Evolutionary conservation across 2,797 vertebrate species (phyloP), one percentile per base, ranked within the genome.

Genomic region (Ibycter americanus): DNA sequence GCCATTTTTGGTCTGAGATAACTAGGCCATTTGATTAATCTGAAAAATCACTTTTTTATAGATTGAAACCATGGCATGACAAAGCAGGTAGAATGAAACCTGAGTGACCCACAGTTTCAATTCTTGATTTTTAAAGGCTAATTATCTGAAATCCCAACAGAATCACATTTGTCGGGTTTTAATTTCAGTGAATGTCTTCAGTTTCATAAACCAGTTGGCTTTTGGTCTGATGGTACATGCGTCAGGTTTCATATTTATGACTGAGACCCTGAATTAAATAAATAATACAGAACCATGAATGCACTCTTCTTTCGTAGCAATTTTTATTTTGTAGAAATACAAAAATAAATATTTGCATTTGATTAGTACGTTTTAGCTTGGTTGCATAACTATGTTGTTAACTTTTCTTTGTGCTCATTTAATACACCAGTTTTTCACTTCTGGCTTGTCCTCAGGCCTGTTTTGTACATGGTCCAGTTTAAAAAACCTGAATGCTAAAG

Each of bases 21-120:
- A 40, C 8, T 6, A 38, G 9, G 31, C 4, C 4, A 12, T 77
- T 68, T 59, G 0, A 1, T 38, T 83, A 6, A 32, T 5, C 13
- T 11, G 5, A 71, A 83, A 89, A 90, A 65, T 22, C 3, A 34
- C 26, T 17, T 77, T 62, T 61, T 54, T 26, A 47, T 26, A 62
- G 15, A 8, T 63, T 17, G 5, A 85, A 93, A 66, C 38, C 10
- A 14, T 23, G 36, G 9, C 36, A 62, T 3, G 15, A 62, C 6
- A 46, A 40, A 81, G 5, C 34, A 77, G 25, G 22, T 49, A 17
- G 18, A 61, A 18, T 58, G 36, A 86, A 80, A 34, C 11, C 20
- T 13, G 8, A 70, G 21, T 4, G 1, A 87, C 13, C 2, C 8
- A 23, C 6, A 26, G 47, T 70, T 87, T 63, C 11, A 62, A 0